phyloP scores from a whole-genome alignment of 1,140 invertebrate species.

The Drosophila mojavensis region DNA sequence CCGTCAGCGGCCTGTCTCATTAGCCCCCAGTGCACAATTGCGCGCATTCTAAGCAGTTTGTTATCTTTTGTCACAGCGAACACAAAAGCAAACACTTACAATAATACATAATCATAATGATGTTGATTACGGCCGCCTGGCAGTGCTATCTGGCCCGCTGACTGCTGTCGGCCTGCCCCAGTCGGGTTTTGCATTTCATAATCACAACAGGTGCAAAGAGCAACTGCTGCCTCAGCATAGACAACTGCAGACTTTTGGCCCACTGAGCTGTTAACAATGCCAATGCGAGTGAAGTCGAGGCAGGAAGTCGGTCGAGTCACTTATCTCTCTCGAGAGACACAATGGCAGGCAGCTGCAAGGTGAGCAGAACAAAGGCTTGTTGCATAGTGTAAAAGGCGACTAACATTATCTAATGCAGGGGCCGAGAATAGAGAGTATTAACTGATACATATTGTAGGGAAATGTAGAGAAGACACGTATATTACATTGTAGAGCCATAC shows the following conservation, averaged over 20 bases:
- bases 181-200: conserved; percentile 65
- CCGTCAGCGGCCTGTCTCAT: conserved; percentile 70
- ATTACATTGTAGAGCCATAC: background rate
- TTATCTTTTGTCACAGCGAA: conserved; percentile 43
- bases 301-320: conserved; percentile 28
- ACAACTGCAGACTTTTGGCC: conserved; percentile 42
- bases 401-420: conserved; percentile 6
- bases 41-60: conserved; percentile 66
- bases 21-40: conserved; percentile 58
- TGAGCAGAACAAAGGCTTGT: conserved; percentile 33
- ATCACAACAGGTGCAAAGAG: conserved; percentile 58
- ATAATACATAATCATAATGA: conserved; percentile 46
- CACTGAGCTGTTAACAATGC: conserved; percentile 47
- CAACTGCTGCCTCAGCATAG: conserved; percentile 12
- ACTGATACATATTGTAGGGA: background rate
- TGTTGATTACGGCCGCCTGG: conserved; percentile 1
- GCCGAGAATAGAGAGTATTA: background rate
- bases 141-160: too few relatives aligned
- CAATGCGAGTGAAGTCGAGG: conserved; percentile 50
- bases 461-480: background rate
- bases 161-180: background rate
- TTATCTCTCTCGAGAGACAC: conserved; percentile 17
- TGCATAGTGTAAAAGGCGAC: conserved; percentile 15
- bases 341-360: conserved; percentile 2
- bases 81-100: conserved; percentile 37